phyloP scores from a whole-genome alignment of 2,888 invertebrate genomes.

The Lamproptera curius region DNA sequence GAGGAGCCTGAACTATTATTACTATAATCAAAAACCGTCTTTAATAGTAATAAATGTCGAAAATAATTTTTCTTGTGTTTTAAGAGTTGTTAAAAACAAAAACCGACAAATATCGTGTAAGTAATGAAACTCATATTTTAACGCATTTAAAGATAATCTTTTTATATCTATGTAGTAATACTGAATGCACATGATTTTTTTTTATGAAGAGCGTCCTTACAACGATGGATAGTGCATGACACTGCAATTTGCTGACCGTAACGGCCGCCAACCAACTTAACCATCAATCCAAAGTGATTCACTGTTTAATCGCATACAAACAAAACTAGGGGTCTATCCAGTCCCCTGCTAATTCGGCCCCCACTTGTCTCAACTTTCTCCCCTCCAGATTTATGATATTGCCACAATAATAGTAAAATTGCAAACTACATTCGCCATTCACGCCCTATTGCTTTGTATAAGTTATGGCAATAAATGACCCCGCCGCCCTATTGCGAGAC shows the following conservation, averaged over 20 bases:
- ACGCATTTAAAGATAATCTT: too few relatives aligned
- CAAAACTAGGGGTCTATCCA: conserved; percentile 3
- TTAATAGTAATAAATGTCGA: too few relatives aligned
- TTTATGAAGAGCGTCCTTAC: too few relatives aligned
- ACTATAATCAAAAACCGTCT: too few relatives aligned
- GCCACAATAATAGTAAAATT: conserved; percentile 20
- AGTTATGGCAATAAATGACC: conserved; percentile 6
- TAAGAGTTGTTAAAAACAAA: too few relatives aligned
- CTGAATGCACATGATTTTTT: too few relatives aligned
- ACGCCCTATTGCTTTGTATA: conserved; percentile 11
- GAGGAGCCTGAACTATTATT: too few relatives aligned
- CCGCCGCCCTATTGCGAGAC: not conserved
- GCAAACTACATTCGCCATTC: conserved; percentile 21
- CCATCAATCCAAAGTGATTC: conserved; percentile 14
- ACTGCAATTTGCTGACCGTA: not conserved
- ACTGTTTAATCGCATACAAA: conserved; percentile 14
- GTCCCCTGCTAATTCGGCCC: conserved; percentile 18
- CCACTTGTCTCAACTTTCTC: conserved; percentile 14
- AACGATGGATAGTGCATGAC: too few relatives aligned
- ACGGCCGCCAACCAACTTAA: not conserved
- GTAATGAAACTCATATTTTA: too few relatives aligned
- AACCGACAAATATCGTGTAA: too few relatives aligned
- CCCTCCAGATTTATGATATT: conserved; percentile 20
- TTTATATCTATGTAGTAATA: too few relatives aligned
- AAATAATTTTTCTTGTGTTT: too few relatives aligned